Percentiles rank a stretch among this genome's conserved stretches.
These are phyloP conservation scores for Lagopus leucura DNA, from an alignment of 2,113 vertebrate genomes.

Conservation along the genomic window DNA sequence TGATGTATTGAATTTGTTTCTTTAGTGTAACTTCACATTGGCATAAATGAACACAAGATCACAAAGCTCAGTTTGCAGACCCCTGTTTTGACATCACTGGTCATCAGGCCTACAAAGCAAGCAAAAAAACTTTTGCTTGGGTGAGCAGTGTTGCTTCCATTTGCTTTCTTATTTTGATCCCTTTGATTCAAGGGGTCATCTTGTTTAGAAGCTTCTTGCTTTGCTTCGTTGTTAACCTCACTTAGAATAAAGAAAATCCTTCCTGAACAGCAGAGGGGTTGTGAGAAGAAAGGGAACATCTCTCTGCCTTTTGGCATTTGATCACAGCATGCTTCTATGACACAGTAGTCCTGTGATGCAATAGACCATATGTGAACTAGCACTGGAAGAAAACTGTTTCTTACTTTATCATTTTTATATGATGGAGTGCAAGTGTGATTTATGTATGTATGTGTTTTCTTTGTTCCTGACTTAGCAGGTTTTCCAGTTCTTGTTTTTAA, in stretches of 20 bases:
- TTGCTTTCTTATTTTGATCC: neutral
- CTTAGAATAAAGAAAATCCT: neutral
- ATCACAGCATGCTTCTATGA: neutral
- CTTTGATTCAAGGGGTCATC: neutral
- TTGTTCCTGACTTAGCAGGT: neutral
- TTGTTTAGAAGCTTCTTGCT: neutral
- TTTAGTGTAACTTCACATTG: neutral
- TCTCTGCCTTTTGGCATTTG: neutral
- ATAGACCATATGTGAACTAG: neutral
- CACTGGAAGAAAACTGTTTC: neutral
- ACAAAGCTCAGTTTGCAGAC: neutral
- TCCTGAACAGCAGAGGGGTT: neutral
- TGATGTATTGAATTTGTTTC: neutral
- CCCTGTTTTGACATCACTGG: neutral
- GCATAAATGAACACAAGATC: neutral
- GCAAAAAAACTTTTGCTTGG: neutral
- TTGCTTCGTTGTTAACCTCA: neutral
- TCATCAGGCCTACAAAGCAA: neutral
- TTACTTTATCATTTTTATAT: neutral
- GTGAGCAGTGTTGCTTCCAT: neutral
- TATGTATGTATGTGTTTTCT: neutral
- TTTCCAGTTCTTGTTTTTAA: neutral
- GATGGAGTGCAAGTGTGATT: neutral
- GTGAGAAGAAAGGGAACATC: neutral
- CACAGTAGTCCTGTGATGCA: neutral